phyloP scores from a whole-genome alignment of 2,888 invertebrate genomes.

The Eilema depressum region DNA sequence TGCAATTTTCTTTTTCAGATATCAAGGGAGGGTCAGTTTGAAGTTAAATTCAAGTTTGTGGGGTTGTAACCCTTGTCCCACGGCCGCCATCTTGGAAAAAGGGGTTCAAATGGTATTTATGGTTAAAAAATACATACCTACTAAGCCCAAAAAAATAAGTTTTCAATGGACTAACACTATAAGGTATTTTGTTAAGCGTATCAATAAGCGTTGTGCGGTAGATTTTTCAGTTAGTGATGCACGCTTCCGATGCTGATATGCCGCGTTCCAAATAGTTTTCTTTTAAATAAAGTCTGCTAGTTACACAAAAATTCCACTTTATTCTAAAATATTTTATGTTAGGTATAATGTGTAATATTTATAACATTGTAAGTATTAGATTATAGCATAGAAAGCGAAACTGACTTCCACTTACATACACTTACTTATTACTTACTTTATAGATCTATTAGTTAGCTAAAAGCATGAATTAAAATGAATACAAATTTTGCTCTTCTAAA shows the following conservation, averaged over 20 bases:
- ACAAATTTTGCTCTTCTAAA: neutral
- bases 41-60: too few species aligned
- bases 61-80: too few species aligned
- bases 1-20: too few species aligned
- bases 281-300: neutral
- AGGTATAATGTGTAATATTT: neutral
- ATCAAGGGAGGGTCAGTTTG: too few species aligned
- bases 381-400: neutral
- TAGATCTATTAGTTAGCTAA: too few species aligned
- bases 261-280: neutral
- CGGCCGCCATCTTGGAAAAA: too few species aligned
- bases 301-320: neutral
- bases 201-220: too few species aligned
- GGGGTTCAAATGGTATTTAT: too few species aligned
- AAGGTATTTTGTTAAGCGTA: too few species aligned
- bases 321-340: neutral
- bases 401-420: slow-evolving; percentile 1
- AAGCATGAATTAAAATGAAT: neutral
- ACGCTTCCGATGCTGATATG: neutral
- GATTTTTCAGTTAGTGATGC: neutral
- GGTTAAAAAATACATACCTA: too few species aligned
- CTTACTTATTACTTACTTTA: neutral
- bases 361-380: neutral
- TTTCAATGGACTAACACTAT: too few species aligned
- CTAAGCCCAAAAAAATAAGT: too few species aligned